These are phyloP conservation scores for Cyprinus carpio DNA, from an alignment of 2,113 vertebrate genomes.

Conservation along the genomic window DNA sequence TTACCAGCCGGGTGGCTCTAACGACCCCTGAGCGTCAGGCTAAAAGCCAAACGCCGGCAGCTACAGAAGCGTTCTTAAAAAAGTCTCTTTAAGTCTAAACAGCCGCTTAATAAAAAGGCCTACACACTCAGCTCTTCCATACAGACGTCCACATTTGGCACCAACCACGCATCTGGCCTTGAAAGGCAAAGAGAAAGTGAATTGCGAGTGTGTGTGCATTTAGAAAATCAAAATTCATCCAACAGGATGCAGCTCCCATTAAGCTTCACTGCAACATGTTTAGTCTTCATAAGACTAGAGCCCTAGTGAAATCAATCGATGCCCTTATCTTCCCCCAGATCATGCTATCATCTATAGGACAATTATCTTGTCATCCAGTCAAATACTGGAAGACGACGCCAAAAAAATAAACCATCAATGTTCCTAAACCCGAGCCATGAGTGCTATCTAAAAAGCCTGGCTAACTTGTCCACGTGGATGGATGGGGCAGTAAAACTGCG, in stretches of 20 bases:
- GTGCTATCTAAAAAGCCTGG: constrained; percentile 46
- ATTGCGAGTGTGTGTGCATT: background rate
- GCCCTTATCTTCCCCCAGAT: background rate
- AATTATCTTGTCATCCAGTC: constrained; percentile 27
- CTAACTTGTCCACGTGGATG: constrained; percentile 25
- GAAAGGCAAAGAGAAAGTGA: background rate
- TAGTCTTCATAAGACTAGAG: background rate
- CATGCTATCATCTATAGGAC: constrained; percentile 35
- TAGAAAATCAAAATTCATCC: constrained; percentile 20
- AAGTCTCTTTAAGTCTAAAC: constrained; percentile 46
- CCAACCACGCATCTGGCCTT: background rate
- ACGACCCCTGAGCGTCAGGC: background rate
- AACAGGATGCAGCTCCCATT: constrained; percentile 23
- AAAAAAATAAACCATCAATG: constrained; percentile 26
- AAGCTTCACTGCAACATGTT: constrained; percentile 5
- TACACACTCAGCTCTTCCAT: constrained; percentile 49
- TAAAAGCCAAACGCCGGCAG: constrained; percentile 16
- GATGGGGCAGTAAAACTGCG: background rate
- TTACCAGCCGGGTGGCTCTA: constrained; percentile 38
- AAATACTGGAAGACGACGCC: constrained; percentile 28
- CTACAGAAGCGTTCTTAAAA: constrained; percentile 30
- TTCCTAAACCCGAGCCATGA: constrained; percentile 16
- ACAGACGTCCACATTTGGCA: constrained; percentile 38
- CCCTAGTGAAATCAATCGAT: constrained; percentile 25
- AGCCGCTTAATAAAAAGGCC: constrained; percentile 41